Base-by-base conservation (phyloP, 2,113 vertebrate species). In the Chloropsis hardwickii region DNA sequence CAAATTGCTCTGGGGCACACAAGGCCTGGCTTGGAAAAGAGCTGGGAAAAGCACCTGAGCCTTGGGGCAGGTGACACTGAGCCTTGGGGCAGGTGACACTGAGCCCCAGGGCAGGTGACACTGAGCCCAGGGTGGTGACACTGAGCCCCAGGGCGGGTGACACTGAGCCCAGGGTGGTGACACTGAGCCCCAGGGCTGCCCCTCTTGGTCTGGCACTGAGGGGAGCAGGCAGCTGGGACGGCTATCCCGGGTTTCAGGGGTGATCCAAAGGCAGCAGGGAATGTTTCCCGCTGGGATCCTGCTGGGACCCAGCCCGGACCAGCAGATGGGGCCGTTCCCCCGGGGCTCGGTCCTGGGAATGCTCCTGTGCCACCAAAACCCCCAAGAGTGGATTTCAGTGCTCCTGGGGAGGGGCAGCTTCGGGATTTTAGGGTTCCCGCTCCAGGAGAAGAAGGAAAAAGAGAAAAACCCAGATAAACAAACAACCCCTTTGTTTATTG, bases 241-340 rank as follows among this genome's bases (percentile, higher is more conserved):
- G 15, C 47, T 13, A 11, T 42, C 65, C 50, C 61, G 5, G 3
- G 23, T 35, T 25, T 22, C 58, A 14, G 20, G 22, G 35, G 24
- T 3, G 25, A 58, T 6, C 23, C 45, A 21, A 23, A 71, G 70
- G 40, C 50, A 19, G 5, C 57, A 1, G 17, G 54, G 53, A 17
- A 21, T 21, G 44, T 37, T 64, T 40, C 29, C 19, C 10, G 21
- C 35, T 22, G 14, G 10, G 24, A 40, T 40, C 40, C 19, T 7
- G 21, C 35, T 22, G 14, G 10, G 24, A 40, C 12, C 40, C 72
- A 64, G 19, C 16, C 47, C 13, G 17, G 18, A 20, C 96, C 95
- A 92, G 96, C 79, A 96, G 96, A 92, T 95, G 96, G 96, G 72
- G 96, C 94, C 85, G 33, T 90, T 89, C n/a, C 15, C 62, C 62